Evolutionary conservation across 2,113 vertebrate species (phyloP), one percentile per base, ranked within the genome.

Genomic region (Sula dactylatra): DNA sequence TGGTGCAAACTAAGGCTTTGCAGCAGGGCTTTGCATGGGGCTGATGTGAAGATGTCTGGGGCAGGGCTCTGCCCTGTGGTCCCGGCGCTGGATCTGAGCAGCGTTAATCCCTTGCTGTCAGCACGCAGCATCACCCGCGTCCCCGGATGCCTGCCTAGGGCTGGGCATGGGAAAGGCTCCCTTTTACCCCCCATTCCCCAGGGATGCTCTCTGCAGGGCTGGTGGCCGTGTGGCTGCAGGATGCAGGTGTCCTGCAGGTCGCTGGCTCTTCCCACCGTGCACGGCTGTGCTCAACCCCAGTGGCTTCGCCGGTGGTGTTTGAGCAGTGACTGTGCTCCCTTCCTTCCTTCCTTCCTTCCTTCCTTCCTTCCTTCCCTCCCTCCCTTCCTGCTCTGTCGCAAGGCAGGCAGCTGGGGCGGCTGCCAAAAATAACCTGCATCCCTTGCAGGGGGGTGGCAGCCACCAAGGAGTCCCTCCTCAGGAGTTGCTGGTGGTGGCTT

Each of bases 281-380:
- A 9, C 1, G 38, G 47, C 76, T 86, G 42, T 4, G 7, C 38
- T 49, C 36, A 25, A 0, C 16, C 27, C 56, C n/a, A 0, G 0
- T 26, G 54, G 59, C 49, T 86, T 52, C 6, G 5, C 64, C 24
- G 4, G 25, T 3, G 6, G 25, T 55, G 61, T 80, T 29, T 69
- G 69, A 67, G 59, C 42, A 25, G 59, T 1, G 7, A 18, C 42
- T 20, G 2, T 40, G 16, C 76, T 49, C 2, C 0, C 54, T 86
- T 58, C 66, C 80, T 71, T 47, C 55, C 85, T 49, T 13, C 49
- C 13, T 50, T 26, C 50, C 50, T 52, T 54, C 11, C 62, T 50
- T 26, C 50, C 50, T 52, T 54, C 11, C 62, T 2, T 83, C 38
- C 29, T 1, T 42, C 11, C 52, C 5, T 72, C 36, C 61, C n/a